phyloP scores from a whole-genome alignment of 1,140 invertebrate genomes.

The Plodia interpunctella region DNA sequence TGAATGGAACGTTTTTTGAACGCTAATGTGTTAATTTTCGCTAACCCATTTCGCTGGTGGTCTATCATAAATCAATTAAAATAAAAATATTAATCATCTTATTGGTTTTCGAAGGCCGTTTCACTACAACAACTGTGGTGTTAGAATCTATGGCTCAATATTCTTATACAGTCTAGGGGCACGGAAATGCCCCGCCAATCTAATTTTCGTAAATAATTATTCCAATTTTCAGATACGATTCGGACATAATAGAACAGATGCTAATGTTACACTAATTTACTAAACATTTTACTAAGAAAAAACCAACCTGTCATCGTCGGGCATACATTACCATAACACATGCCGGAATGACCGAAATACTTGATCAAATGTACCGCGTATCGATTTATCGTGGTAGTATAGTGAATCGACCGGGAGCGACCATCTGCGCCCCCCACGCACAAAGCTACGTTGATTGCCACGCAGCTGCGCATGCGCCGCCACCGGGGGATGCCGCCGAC shows the following conservation, averaged over 20 bases:
- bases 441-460: conserved; percentile 43
- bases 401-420: conserved; percentile 36
- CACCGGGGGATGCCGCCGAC: conserved; percentile 30
- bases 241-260: not conserved
- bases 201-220: too few species aligned
- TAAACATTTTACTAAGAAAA: too few species aligned
- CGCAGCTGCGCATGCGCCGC: conserved; percentile 59
- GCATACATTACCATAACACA: conserved; percentile 3
- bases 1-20: conserved; percentile 31
- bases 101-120: not conserved
- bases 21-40: conserved; percentile 29
- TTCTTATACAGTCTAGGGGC: too few species aligned
- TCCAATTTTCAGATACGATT: not conserved
- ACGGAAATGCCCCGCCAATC: too few species aligned
- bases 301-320: not conserved
- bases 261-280: not conserved
- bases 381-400: conserved; percentile 35
- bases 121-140: not conserved
- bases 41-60: conserved; percentile 7
- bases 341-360: conserved; percentile 3
- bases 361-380: conserved; percentile 18
- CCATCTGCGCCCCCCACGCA: conserved; percentile 68
- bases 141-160: too few species aligned
- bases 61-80: not conserved
- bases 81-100: not conserved